Percentiles rank a stretch among this genome's conserved stretches.
Conservation (phyloP, 2,113 vertebrate species). For the Sylvietta virens region DNA sequence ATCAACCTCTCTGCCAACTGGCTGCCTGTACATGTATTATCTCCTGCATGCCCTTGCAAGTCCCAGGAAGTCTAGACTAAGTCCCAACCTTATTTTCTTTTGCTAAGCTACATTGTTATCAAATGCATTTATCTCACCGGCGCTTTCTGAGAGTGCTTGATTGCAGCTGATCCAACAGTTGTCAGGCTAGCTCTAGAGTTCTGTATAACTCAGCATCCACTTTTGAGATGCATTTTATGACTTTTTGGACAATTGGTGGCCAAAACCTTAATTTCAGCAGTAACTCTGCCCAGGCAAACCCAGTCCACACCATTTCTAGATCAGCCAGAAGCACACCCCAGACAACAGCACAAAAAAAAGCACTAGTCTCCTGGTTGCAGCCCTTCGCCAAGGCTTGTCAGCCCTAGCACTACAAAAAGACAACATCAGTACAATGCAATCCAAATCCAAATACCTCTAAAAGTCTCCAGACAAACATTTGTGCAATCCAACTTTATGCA, state of each 20-base stretch:
- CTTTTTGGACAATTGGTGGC: background rate
- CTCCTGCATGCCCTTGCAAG: background rate
- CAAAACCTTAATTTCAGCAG: background rate
- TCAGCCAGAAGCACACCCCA: background rate
- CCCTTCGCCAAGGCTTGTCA: background rate
- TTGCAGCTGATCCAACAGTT: background rate
- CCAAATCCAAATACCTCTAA: background rate
- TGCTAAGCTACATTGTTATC: background rate
- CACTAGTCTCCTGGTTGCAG: background rate
- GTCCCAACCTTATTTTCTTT: background rate
- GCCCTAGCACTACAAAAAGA: background rate
- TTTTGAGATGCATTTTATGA: background rate
- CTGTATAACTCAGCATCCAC: background rate
- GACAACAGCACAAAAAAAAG: background rate
- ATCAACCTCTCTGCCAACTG: background rate
- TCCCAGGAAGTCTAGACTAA: background rate
- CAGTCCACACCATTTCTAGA: background rate
- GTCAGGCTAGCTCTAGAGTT: background rate
- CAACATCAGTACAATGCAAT: background rate
- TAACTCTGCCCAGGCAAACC: background rate
- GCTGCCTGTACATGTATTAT: background rate
- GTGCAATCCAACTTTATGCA: background rate
- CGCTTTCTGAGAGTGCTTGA: background rate
- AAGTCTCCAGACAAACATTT: background rate
- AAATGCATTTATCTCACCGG: background rate